Base-by-base conservation (phyloP, 1,140 invertebrate genomes). In the Drosophila kikkawai region DNA sequence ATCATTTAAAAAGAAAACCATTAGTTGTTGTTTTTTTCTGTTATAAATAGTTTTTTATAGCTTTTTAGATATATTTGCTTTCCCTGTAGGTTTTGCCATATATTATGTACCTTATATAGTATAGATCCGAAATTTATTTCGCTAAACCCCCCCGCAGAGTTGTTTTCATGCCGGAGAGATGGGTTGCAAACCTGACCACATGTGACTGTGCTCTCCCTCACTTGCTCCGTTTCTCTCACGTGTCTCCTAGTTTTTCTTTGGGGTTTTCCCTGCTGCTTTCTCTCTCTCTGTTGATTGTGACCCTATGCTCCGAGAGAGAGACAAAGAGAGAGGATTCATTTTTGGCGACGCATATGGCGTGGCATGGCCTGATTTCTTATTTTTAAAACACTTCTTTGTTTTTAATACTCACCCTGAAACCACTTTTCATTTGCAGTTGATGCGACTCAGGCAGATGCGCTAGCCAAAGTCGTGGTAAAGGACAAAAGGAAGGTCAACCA, bases 401-500 rank as follows among this genome's bases (percentile, higher is more conserved):
- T 37, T 70, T 19, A 39, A 26, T 39, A 34, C 53, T 51, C 26
- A 75, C 53, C 32, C 42, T 9, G 7, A 22, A 36, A 67, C 48
- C 36, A 34, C 63, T 55, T 70, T 11, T 75, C 34, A 48, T 22
- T 68, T 73, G 58, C 69, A 73, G 70, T 83, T 74, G 82, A 82
- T 78, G 88, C 76, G 57, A 75, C 69, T 50, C 79, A 67, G 65
- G 71, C 88, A 41, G 84, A 91, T 65, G 67, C 94, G 19, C 93
- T 93, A 36, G 93, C 95, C 56, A 93, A 94, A 51, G 94, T 94
- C 83, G 94, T 94, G 19, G 88, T 94, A 22, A 95, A 94, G 83
- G 95, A 95, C 83, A 94, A 94, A 84, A 94, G 94, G 93, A 95
- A 94, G 93, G 94, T 94, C 69, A 95, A 95, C 74, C 94, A 95